Percentiles rank a stretch among this genome's conserved stretches.
Evolutionary conservation across 2,797 vertebrate genomes (phyloP).

Genomic region (Labeo calbasu): DNA sequence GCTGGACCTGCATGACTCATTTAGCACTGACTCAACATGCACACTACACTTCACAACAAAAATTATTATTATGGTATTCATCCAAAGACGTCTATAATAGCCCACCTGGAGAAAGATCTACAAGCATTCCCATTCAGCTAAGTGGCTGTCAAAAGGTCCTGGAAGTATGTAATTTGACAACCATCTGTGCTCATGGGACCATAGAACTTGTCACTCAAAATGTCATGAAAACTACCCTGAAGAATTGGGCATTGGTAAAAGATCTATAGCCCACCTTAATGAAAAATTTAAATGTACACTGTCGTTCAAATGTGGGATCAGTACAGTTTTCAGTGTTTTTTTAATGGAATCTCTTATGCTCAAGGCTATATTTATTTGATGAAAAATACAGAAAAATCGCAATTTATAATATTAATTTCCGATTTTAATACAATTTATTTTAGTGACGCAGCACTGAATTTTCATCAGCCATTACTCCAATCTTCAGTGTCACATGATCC

Average conservation of each 20-base stretch:
- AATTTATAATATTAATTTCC: too few species aligned
- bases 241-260: not conserved
- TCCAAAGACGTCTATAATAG: not conserved
- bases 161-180: not conserved
- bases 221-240: not conserved
- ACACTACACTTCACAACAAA: constrained; percentile 2
- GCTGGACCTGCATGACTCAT: constrained; percentile 37
- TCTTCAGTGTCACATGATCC: too few species aligned
- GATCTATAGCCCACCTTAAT: not conserved
- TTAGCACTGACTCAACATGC: not conserved
- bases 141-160: not conserved
- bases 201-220: not conserved
- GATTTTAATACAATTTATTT: too few species aligned
- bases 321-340: too few species aligned
- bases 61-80: not conserved
- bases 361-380: too few species aligned
- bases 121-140: not conserved
- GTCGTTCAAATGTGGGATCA: too few species aligned
- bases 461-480: not conserved
- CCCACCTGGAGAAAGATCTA: constrained; percentile 12
- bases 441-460: too few species aligned
- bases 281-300: not conserved
- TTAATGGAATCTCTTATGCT: too few species aligned
- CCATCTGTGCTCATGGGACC: not conserved
- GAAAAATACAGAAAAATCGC: too few species aligned